Base-by-base conservation (phyloP, 1,140 invertebrate genomes). In the Caerostris darwini region DNA sequence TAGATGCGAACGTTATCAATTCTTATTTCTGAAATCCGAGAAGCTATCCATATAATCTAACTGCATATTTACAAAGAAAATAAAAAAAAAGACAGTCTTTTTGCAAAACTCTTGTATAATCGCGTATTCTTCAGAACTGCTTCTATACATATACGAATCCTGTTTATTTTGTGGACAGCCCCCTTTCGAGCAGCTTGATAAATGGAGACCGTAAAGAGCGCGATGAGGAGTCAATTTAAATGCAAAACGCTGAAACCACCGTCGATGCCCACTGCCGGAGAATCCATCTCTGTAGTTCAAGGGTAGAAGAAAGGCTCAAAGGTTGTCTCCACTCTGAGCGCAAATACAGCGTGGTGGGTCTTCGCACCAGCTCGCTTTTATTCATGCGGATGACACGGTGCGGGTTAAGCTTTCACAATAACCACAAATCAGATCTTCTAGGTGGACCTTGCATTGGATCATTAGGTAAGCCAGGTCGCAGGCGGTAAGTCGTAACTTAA, bases 151-250 rank as follows among this genome's bases (percentile, higher is more conserved):
- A 67, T 67, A 67, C 64, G 0, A n/a, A 67, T 77, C 7, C 17
- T n/a, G 10, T n/a, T n/a, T 6, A 85, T 53, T 88, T 88, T 88
- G 8, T 88, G 86, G n/a, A 67, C 19, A 57, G 2, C 58, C 58
- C 86, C 86, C 54, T 53, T 85, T 58, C 56, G 5, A 10, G 17
- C 5, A 34, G 17, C 69, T n/a, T 90, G 88, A 90, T 91, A 82
- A 81, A 91, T 91, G 90, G 90, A 50, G 17, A 59, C 71, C 57
- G 57, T 89, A 69, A 89, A 67, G 53, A 61, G 58, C 58, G 69
- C 19, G 19, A 82, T 91, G 90, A 91, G 14, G 71, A 91, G 90
- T 91, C 90, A 91, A 91, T 91, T 91, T 91, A 91, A 91, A 91
- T 91, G 90, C 90, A 91, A 91, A 91, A 82, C 54, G 88, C 88